These are phyloP conservation scores for Dendropsophus ebraccatus DNA, from an alignment of 2,113 vertebrate species.

Conservation along the genomic window DNA sequence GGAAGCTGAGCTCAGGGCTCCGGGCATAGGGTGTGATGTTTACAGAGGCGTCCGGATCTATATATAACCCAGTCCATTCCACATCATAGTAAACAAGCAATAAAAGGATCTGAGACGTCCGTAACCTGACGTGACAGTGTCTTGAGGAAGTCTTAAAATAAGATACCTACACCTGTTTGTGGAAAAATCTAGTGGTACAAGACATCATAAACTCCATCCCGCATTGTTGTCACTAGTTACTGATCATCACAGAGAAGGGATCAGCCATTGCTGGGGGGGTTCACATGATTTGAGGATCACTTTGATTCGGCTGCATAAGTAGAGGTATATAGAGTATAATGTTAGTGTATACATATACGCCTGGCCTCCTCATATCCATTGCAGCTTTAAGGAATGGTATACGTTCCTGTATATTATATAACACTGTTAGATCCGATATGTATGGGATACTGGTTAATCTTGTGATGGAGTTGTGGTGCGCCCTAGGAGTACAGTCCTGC, in stretches of 20 bases:
- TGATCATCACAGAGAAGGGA: too few relatives aligned
- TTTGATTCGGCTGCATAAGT: too few relatives aligned
- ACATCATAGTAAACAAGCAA: slow-evolving; percentile 6
- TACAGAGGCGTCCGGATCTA: not conserved
- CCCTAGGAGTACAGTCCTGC: not conserved
- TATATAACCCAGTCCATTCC: not conserved
- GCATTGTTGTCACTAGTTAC: too few relatives aligned
- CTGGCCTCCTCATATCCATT: too few relatives aligned
- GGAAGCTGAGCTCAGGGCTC: not conserved
- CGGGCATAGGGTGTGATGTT: not conserved
- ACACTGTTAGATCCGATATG: not conserved
- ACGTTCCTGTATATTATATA: not conserved
- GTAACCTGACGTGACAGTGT: not conserved
- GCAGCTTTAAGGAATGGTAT: too few relatives aligned
- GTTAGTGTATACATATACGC: too few relatives aligned
- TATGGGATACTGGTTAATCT: not conserved
- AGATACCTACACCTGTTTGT: not conserved
- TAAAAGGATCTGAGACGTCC: too few relatives aligned
- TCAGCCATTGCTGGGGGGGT: too few relatives aligned
- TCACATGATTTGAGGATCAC: too few relatives aligned
- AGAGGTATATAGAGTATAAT: too few relatives aligned
- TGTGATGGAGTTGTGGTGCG: not conserved
- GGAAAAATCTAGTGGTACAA: not conserved
- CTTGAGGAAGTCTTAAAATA: not conserved
- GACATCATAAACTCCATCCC: too few relatives aligned